Conservation (phyloP, 1,140 invertebrate species). For the Drosophila subobscura region DNA sequence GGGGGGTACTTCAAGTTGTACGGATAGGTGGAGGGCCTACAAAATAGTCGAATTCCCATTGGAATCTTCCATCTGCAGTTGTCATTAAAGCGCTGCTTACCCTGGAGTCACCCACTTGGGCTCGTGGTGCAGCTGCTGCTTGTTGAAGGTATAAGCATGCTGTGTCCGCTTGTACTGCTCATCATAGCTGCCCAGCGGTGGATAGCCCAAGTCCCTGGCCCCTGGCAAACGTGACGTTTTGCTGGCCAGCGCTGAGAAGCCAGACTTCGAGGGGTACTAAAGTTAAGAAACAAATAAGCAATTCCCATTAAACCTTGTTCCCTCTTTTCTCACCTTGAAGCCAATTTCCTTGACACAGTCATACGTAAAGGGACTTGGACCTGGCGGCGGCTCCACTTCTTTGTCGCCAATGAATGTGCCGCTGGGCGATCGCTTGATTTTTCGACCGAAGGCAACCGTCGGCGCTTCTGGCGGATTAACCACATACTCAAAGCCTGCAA, state of each 20-base stretch:
- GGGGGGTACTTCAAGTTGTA: constrained; percentile 43
- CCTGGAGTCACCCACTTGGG: constrained; percentile 67
- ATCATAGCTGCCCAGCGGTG: constrained; percentile 63
- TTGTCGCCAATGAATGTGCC: constrained; percentile 34
- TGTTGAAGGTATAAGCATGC: constrained; percentile 48
- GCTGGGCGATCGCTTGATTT: constrained; percentile 47
- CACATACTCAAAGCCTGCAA: constrained; percentile 76
- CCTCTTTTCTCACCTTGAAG: constrained; percentile 41
- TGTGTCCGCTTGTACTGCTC: constrained; percentile 13
- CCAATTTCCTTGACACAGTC: constrained; percentile 32
- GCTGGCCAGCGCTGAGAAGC: constrained; percentile 68
- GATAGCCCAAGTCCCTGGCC: constrained; percentile 20
- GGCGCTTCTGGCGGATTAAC: constrained; percentile 65
- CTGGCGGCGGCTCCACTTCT: constrained; percentile 25
- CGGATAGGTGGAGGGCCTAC: constrained; percentile 63
- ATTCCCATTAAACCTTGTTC: neutral
- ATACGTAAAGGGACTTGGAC: constrained; percentile 58
- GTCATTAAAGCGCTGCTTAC: constrained; percentile 30
- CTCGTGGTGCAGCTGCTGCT: neutral
- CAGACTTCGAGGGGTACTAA: constrained; percentile 69
- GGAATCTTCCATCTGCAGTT: no score
- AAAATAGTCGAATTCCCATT: neutral
- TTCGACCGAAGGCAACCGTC: constrained; percentile 65
- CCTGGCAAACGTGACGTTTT: constrained; percentile 60
- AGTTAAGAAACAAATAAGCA: neutral